Base-by-base conservation (phyloP, 2,797 vertebrate genomes). In the Melopsittacus undulatus region DNA sequence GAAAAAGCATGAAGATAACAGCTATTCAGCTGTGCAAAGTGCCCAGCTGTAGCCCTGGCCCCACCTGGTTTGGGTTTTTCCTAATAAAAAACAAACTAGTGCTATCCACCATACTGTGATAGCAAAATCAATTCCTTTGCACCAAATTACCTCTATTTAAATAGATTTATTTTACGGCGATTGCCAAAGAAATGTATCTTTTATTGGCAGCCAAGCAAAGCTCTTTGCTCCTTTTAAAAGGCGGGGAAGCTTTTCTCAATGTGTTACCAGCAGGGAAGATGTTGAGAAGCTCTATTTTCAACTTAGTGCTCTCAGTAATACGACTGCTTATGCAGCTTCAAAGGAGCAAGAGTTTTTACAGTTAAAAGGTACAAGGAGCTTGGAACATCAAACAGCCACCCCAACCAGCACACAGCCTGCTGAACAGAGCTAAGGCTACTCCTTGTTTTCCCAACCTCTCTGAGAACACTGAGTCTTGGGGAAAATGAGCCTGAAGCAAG, bases 111-210 rank as follows among this genome's bases (percentile, higher is more conserved):
- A 80, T 24, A 30, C 34, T 29, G 38, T 6, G n/a, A 92, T 4
- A 83, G 77, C 52, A 95, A 91, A 95, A 96, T 96, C 93, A 78
- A 95, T 88, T 90, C 66, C 80, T 94, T 83, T 88, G 79, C 73
- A 85, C 49, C 85, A 96, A 95, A 94, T 90, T 91, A 91, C 87
- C 90, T 90, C 76, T 88, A 86, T 92, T 96, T 86, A 94, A 91
- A 95, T 78, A 77, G 76, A 95, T 81, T 72, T 94, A 89, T 92
- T 93, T 93, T 79, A 68, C 7, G 0, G 30, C 4, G 0, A 51
- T 92, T 19, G 32, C 90, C 59, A 78, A 54, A 92, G 62, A 90
- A 91, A 88, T 69, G 52, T 49, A 90, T 83, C 83, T 94, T 83
- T 93, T 86, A 73, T 20, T 90, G 75, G 83, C 83, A 95, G 62